Base-by-base conservation (phyloP, 1,140 invertebrate species). In the Drosophila rufa region DNA sequence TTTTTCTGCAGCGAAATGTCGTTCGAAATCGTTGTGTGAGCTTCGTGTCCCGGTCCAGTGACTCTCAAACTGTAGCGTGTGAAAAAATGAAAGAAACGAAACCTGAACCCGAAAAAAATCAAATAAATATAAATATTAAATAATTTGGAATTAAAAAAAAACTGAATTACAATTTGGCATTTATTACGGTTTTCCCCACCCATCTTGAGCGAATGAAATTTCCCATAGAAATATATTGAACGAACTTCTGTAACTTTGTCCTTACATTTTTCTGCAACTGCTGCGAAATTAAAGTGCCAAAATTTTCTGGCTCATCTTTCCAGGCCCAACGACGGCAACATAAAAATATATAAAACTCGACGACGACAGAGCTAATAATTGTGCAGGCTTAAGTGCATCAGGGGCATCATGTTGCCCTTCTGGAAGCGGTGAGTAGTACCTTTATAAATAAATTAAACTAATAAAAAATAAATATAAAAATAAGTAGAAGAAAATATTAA, bases 341-440 rank as follows among this genome's bases (percentile, higher is more conserved):
- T 77, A 86, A 55, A 70, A 70, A 46, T 61, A 55, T 38, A 55
- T 86, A 62, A 62, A 69, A 87, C 47, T 90, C 68, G 68, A 90
- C 65, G 75, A 85, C 71, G 79, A 90, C 71, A 66, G 67, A 76
- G 73, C 55, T 74, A 79, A 70, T 76, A 69, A 82, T 73, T 85
- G 81, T 71, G 80, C 80, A 85, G 81, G 53, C 67, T 83, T 75
- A 74, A 75, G 81, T 68, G 67, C 58, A 82, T 64, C 33, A 55
- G 62, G 91, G 91, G 91, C 80, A 92, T 79, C 30, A 92, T 92
- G 92, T 87, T 91, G 87, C 92, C 92, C 91, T 86, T 79, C 56
- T 92, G 87, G 87, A 92, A 92, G 92, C 90, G 92, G 92, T 92
- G 82, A 84, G 82, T 91, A 36, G 46, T 38, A 14, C 15, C 2